Percentiles rank a stretch among this genome's conserved stretches.
Evolutionary conservation across 2,888 invertebrate genomes (phyloP).

Genomic region (Aethes cnicana): DNA sequence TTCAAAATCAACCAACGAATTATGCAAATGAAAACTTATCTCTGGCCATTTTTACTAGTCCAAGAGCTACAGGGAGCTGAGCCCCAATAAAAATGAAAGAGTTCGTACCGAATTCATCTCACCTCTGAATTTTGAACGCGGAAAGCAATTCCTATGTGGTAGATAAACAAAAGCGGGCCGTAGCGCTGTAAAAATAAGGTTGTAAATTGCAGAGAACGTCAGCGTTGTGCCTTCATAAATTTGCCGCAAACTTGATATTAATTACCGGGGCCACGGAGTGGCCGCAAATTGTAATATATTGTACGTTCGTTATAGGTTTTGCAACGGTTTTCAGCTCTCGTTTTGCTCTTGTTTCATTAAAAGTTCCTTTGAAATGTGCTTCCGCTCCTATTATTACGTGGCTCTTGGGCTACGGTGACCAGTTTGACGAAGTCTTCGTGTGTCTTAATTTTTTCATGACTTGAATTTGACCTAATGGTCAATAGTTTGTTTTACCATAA

Average conservation of each 20-base stretch:
- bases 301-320: slow-evolving; percentile 43
- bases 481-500: no score
- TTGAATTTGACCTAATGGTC: no score
- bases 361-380: slow-evolving; percentile 20
- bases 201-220: slow-evolving; percentile 39
- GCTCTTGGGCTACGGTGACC: not conserved
- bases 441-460: no score
- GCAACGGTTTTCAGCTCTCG: slow-evolving; percentile 22
- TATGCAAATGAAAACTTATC: slow-evolving; percentile 19
- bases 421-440: slow-evolving; percentile 35
- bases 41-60: slow-evolving; percentile 12
- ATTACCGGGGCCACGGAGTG: slow-evolving; percentile 63
- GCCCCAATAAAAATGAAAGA: slow-evolving; percentile 30
- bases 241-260: slow-evolving; percentile 75
- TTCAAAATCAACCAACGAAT: slow-evolving; percentile 16
- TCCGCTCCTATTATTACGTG: slow-evolving; percentile 2
- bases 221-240: slow-evolving; percentile 50
- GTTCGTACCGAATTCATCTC: slow-evolving; percentile 45
- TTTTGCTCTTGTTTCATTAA: slow-evolving; percentile 26
- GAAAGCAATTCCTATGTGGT: slow-evolving; percentile 34
- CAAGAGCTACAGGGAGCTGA: slow-evolving; percentile 8
- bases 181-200: slow-evolving; percentile 40
- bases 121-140: slow-evolving; percentile 43
- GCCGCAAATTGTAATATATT: slow-evolving; percentile 67
- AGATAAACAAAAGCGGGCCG: slow-evolving; percentile 20